phyloP scores from a whole-genome alignment of 1,140 invertebrate species.

The Sycobia sp. region DNA sequence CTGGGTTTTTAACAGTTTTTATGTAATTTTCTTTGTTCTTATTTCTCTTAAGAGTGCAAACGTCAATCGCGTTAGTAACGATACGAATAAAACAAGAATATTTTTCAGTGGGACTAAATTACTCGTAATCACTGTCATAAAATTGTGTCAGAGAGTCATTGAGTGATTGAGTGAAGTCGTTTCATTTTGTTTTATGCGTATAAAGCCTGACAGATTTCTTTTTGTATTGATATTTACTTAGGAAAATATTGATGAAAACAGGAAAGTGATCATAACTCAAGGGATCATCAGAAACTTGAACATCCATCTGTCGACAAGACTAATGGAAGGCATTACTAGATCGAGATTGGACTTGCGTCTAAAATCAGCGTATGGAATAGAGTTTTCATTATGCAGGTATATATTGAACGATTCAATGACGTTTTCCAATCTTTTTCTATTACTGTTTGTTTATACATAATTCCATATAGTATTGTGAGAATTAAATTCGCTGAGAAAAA shows the following conservation, averaged over 20 bases:
- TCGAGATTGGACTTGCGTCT: slow-evolving; percentile 4
- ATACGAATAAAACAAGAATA: not conserved
- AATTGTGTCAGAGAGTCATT: not conserved
- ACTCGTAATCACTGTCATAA: not conserved
- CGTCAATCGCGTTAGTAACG: not conserved
- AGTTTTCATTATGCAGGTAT: not conserved
- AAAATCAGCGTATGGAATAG: not conserved
- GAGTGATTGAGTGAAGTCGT: not conserved
- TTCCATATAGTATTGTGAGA: slow-evolving; percentile 26
- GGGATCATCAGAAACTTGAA: not conserved
- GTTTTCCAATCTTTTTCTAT: slow-evolving; percentile 4
- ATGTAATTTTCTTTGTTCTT: not conserved
- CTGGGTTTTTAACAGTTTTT: too few species aligned
- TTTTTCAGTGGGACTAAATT: not conserved
- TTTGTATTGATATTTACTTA: slow-evolving; percentile 30
- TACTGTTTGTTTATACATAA: slow-evolving; percentile 4
- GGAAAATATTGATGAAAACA: slow-evolving; percentile 11
- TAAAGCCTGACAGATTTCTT: slow-evolving; percentile 9
- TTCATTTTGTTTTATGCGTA: not conserved
- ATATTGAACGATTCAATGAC: not conserved
- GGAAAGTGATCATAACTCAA: slow-evolving; percentile 10
- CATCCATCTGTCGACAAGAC: not conserved
- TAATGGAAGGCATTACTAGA: not conserved
- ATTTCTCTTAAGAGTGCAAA: not conserved
- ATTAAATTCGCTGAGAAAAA: slow-evolving; percentile 25